Evolutionary conservation across 2,888 invertebrate species (phyloP), one percentile per base, ranked within the genome.

Genomic region (Cataglyphis albicans): DNA sequence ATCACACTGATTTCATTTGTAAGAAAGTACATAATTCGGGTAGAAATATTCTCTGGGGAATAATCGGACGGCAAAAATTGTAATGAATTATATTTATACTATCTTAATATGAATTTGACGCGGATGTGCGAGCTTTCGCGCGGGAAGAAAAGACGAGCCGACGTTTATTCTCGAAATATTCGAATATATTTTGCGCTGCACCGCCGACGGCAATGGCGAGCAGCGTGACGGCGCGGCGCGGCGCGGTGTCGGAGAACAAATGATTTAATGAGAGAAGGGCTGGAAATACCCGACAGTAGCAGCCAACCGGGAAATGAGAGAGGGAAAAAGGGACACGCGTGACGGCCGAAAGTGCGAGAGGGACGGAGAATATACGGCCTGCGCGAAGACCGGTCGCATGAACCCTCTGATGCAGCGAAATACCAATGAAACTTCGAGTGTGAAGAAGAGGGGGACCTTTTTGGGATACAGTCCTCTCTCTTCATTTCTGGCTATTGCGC

Each of bases 251-350:
- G 87, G 88, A 89, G 91, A 91, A 92, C 93, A 91, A 93, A 91
- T 90, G 92, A 92, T 91, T 92, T 93, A 93, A 93, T 92, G 91
- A 92, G 90, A 87, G 87, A 90, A 91, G 91, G 91, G 91, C 89
- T 91, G 89, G 88, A 92, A 91, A 88, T n/a, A 52, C 83, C 90
- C 90, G 89, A 89, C 90, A 88, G 91, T 91, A 84, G 88, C 92
- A 93, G 91, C 91, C 91, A 91, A 92, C 90, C 90, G 90, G 81
- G 89, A 90, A 90, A 90, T 87, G 87, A 88, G 84, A 81, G 86
- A 80, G 86, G 52, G 82, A 86, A 82, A 67, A 70, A 61, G 74
- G 35, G 81, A 84, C 29, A 78, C 74, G 85, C 74, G 85, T 61
- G 72, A 85, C 73, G 68, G 70, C 86, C 21, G 44, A 55, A 59